Conservation (phyloP, 2,797 vertebrate genomes). For the Mus caroli region DNA sequence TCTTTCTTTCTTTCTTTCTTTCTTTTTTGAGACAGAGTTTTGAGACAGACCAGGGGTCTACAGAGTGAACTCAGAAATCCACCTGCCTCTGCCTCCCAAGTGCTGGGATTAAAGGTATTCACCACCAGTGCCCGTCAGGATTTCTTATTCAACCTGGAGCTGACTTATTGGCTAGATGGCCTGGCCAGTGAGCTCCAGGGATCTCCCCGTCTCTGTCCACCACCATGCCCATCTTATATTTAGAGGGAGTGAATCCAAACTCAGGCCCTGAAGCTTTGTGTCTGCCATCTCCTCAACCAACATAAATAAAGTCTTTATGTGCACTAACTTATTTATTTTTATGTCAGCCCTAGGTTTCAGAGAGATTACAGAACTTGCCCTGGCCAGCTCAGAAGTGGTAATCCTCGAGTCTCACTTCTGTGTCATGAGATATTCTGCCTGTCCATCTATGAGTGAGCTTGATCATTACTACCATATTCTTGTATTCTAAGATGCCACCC, state of each 20-base stretch:
- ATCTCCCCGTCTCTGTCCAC: background rate
- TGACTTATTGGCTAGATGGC: background rate
- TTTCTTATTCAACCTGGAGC: background rate
- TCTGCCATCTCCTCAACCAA: background rate
- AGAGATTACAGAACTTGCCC: background rate
- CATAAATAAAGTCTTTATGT: constrained; percentile 13
- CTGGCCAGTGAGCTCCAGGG: too few species aligned
- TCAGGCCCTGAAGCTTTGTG: background rate
- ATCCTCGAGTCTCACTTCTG: background rate
- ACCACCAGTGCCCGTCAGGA: too few species aligned
- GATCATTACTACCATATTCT: background rate
- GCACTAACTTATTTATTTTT: constrained; percentile 30
- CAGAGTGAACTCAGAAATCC: too few species aligned
- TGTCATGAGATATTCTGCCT: background rate
- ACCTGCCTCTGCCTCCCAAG: too few species aligned
- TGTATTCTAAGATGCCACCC: background rate
- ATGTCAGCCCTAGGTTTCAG: background rate
- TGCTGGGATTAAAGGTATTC: too few species aligned
- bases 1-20: too few species aligned
- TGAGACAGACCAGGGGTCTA: too few species aligned
- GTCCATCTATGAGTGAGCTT: background rate
- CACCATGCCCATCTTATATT: background rate
- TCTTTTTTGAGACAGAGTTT: too few species aligned
- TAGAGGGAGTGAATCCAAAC: background rate
- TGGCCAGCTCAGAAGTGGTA: background rate